phyloP scores from a whole-genome alignment of 2,113 vertebrate species.

The Hippolais icterina region DNA sequence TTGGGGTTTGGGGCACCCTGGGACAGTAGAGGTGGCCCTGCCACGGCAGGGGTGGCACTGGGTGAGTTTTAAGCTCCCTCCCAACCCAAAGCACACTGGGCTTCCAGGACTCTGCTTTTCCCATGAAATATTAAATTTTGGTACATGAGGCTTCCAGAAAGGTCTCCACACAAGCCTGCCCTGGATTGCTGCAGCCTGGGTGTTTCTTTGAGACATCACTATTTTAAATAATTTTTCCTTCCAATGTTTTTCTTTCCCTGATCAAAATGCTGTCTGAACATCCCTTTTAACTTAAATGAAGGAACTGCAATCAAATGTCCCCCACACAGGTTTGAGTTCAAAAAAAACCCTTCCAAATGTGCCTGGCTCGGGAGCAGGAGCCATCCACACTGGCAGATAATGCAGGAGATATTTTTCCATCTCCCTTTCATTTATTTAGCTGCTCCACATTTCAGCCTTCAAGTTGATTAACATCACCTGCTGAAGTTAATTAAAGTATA shows the following conservation, averaged over 20 bases:
- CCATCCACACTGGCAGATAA: not conserved
- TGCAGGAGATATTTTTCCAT: not conserved
- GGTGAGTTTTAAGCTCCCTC: not conserved
- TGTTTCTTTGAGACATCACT: not conserved
- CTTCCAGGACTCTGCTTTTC: not conserved
- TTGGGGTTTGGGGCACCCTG: not conserved
- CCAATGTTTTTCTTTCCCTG: not conserved
- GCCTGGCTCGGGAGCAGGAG: not conserved
- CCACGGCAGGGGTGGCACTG: not conserved
- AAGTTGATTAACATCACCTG: constrained; percentile 40
- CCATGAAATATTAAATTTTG: not conserved
- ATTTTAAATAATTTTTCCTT: not conserved
- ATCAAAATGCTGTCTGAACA: not conserved
- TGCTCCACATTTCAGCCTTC: constrained; percentile 5
- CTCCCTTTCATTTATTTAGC: constrained; percentile 36
- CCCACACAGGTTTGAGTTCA: not conserved
- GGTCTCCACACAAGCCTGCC: not conserved
- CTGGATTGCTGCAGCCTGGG: not conserved
- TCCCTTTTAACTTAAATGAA: not conserved
- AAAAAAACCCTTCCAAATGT: not conserved
- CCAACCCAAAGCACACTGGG: not conserved
- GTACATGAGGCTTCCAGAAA: not conserved
- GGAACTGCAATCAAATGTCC: not conserved
- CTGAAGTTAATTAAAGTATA: constrained; percentile 52
- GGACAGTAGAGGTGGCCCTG: not conserved